These are phyloP conservation scores for Scaptomyza flava DNA, from an alignment of 2,888 invertebrate species.

Conservation along the genomic window DNA sequence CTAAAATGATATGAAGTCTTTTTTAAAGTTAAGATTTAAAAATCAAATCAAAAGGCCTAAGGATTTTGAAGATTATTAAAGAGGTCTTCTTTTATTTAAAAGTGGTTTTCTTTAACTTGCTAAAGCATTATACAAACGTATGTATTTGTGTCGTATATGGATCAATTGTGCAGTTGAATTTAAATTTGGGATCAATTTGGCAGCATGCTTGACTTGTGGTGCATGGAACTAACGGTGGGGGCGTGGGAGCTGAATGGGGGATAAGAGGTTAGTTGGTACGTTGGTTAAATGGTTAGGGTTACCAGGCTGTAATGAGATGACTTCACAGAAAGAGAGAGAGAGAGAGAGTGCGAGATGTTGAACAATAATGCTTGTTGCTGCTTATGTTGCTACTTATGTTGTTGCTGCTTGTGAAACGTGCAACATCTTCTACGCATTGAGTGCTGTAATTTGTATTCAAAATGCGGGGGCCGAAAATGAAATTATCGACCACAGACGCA, in stretches of 20 bases:
- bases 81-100: no score
- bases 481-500: constrained; percentile 78
- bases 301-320: not conserved
- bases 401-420: constrained; percentile 2
- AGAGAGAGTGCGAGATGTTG: not conserved
- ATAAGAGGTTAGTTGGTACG: not conserved
- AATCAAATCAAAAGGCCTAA: no score
- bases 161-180: not conserved
- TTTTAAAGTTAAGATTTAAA: no score
- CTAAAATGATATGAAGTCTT: no score
- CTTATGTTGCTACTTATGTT: not conserved
- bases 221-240: not conserved
- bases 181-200: constrained; percentile 2
- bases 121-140: not conserved
- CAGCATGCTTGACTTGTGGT: not conserved
- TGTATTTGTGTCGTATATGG: not conserved
- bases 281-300: not conserved
- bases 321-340: not conserved
- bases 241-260: not conserved
- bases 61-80: no score
- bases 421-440: not conserved
- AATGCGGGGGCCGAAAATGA: constrained; percentile 65
- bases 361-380: constrained; percentile 6
- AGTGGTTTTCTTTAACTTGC: no score
- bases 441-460: constrained; percentile 72